Evolutionary conservation across 2,888 invertebrate species (phyloP).

Genomic region (Zygothrica quintamaculata): DNA sequence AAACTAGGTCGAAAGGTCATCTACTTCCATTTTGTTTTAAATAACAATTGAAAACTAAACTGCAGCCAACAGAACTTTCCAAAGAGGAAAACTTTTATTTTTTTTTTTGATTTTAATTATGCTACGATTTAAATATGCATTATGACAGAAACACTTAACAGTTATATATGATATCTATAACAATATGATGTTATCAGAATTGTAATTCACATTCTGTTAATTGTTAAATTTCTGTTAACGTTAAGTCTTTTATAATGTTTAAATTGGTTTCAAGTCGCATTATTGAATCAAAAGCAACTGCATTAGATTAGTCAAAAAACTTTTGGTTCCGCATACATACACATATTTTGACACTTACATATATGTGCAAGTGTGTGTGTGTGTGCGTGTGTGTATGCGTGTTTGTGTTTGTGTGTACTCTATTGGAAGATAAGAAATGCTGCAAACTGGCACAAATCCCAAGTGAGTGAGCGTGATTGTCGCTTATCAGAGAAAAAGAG

Average conservation of each 20-base stretch:
- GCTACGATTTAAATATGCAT: too few relatives aligned
- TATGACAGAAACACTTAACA: too few relatives aligned
- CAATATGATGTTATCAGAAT: too few relatives aligned
- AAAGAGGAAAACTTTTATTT: too few relatives aligned
- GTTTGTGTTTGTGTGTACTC: slow-evolving; percentile 6
- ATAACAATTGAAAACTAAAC: too few relatives aligned
- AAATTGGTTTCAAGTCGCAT: too few relatives aligned
- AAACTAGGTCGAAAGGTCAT: neutral
- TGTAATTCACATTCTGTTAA: too few relatives aligned
- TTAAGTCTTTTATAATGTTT: too few relatives aligned
- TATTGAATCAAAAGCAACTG: neutral
- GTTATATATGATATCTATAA: too few relatives aligned
- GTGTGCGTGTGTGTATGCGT: neutral
- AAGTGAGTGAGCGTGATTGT: slow-evolving; percentile 56
- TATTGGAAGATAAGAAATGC: slow-evolving; percentile 31
- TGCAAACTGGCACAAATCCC: slow-evolving; percentile 58
- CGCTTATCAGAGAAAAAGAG: slow-evolving; percentile 48
- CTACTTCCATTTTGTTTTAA: neutral
- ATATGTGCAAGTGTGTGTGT: neutral
- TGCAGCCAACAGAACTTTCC: too few relatives aligned
- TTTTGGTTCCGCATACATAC: slow-evolving; percentile 20
- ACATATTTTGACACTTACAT: neutral
- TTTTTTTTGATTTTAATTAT: too few relatives aligned
- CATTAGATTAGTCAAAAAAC: neutral
- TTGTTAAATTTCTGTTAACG: too few relatives aligned